Evolutionary conservation across 2,113 vertebrate genomes (phyloP).

Genomic region (Rhombomys opimus): DNA sequence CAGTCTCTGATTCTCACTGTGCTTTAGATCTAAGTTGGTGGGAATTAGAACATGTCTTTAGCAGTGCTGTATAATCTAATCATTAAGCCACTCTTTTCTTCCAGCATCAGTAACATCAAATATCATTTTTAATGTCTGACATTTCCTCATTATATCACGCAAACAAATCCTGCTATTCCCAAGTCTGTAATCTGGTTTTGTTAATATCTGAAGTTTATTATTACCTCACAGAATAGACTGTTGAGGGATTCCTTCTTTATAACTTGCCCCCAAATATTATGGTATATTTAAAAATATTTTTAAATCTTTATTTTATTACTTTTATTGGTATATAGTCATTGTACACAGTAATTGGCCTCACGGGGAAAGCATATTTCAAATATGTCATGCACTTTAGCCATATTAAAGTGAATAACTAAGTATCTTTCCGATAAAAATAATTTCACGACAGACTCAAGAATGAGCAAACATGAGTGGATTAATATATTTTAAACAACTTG

Average conservation of each 20-base stretch:
- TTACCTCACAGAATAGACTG: not conserved
- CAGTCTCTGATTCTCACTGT: not conserved
- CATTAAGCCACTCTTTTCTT: not conserved
- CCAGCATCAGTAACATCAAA: not conserved
- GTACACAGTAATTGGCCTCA: not conserved
- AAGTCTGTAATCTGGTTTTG: not conserved
- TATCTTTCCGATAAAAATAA: not conserved
- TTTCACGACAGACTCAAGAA: not conserved
- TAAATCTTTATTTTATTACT: not conserved
- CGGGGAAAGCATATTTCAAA: not conserved
- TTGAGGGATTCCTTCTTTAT: not conserved
- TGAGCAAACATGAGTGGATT: not conserved
- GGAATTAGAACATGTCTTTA: not conserved
- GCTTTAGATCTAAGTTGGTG: not conserved
- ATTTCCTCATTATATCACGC: not conserved
- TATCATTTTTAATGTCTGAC: not conserved
- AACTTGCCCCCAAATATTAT: not conserved
- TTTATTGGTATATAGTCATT: not conserved
- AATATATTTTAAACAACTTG: not conserved
- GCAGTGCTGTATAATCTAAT: not conserved
- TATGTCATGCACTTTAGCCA: not conserved
- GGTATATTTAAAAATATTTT: not conserved
- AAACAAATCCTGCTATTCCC: not conserved
- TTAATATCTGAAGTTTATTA: not conserved
- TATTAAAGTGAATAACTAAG: not conserved